These are phyloP conservation scores for Alexandromys fortis DNA, from an alignment of 2,113 vertebrate genomes.

Conservation along the genomic window DNA sequence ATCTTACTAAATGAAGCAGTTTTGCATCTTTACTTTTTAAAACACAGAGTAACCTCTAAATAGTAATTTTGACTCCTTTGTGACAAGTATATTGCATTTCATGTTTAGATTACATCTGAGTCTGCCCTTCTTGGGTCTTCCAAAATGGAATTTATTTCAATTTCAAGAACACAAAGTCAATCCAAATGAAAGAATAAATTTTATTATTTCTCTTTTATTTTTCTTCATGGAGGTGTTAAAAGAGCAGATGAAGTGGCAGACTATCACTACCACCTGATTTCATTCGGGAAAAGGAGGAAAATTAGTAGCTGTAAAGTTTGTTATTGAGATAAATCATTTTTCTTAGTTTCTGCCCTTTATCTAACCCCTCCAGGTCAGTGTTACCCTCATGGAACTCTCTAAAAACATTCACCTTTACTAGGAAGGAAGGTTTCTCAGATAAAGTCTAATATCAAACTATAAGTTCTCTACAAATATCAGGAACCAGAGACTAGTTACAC, in stretches of 20 bases:
- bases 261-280: neutral
- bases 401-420: neutral
- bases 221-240: neutral
- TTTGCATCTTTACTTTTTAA: neutral
- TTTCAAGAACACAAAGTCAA: neutral
- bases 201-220: neutral
- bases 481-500: neutral
- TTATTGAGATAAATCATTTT: neutral
- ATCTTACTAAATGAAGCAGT: neutral
- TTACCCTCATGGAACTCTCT: neutral
- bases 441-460: neutral
- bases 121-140: neutral
- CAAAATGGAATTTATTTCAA: neutral
- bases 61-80: slow-evolving; percentile 48
- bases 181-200: neutral
- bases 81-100: neutral
- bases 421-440: neutral
- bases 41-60: neutral
- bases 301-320: neutral
- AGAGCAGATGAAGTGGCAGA: neutral
- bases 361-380: neutral
- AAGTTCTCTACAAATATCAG: neutral
- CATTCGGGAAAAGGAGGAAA: neutral
- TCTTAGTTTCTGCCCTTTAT: neutral
- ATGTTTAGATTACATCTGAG: neutral